A percentile compares a stretch with the other conserved stretches of the same genome.
phyloP scores from a whole-genome alignment of 2,113 vertebrate genomes.

The Zapornia atra region DNA sequence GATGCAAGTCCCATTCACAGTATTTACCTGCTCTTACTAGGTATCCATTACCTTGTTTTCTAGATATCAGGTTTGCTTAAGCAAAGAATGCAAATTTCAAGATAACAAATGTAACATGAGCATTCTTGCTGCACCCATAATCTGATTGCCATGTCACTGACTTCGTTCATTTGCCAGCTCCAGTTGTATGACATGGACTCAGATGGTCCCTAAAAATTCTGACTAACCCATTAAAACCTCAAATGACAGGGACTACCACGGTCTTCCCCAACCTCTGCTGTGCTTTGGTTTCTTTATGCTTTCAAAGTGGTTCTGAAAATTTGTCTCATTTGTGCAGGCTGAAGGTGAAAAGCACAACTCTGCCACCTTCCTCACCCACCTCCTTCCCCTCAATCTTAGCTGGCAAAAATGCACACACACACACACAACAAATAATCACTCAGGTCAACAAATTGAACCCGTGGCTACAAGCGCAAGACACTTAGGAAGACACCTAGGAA shows the following conservation, averaged over 20 bases:
- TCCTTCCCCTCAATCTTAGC: neutral
- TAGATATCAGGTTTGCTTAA: constrained; percentile 14
- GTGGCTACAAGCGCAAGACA: neutral
- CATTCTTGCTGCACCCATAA: neutral
- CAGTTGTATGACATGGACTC: neutral
- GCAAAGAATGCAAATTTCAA: constrained; percentile 16
- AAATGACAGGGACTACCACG: neutral
- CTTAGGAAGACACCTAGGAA: neutral
- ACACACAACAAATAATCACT: neutral
- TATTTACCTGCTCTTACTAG: neutral
- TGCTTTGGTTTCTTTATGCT: neutral
- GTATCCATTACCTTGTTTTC: constrained; percentile 11
- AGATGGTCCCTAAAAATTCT: neutral
- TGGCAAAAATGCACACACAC: neutral
- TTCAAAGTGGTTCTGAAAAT: neutral
- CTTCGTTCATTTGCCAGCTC: neutral
- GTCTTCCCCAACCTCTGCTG: neutral
- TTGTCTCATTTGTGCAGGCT: neutral
- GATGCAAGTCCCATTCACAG: neutral
- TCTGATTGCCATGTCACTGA: neutral
- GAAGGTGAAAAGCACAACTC: neutral
- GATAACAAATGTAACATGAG: neutral
- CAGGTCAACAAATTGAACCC: neutral
- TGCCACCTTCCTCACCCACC: neutral
- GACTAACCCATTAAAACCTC: neutral